Evolutionary conservation across 2,113 vertebrate genomes (phyloP).

Genomic region (Rissa tridactyla): DNA sequence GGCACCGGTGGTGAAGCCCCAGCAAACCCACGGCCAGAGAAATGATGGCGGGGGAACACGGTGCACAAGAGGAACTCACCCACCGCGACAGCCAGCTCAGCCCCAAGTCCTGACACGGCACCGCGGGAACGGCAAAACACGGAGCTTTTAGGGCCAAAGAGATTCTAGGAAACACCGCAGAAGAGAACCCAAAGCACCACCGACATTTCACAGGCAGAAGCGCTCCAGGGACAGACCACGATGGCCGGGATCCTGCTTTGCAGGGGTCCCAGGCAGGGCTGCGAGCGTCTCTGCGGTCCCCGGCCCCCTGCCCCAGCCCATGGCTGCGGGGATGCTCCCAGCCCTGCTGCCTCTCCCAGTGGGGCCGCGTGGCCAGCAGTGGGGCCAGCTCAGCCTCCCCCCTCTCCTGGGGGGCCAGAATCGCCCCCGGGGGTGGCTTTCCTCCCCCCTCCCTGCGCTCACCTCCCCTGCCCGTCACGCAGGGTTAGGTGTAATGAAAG

Average conservation of each 20-base stretch:
- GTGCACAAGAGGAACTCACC: no score
- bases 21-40: neutral
- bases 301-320: neutral
- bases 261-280: neutral
- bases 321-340: neutral
- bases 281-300: neutral
- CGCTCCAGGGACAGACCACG: accelerated
- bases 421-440: accelerated
- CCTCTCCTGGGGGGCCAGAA: neutral
- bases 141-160: neutral
- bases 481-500: neutral
- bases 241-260: accelerated
- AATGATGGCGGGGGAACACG: accelerated
- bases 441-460: neutral
- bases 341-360: neutral
- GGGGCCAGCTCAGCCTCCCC: neutral
- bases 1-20: neutral
- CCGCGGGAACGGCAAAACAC: accelerated
- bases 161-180: neutral
- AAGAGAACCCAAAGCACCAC: neutral
- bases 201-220: neutral
- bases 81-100: neutral
- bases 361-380: neutral
- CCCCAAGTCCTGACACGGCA: accelerated
- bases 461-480: neutral